Evolutionary conservation across 1,140 invertebrate species (phyloP).

Genomic region (Oncopodura yosiiana): DNA sequence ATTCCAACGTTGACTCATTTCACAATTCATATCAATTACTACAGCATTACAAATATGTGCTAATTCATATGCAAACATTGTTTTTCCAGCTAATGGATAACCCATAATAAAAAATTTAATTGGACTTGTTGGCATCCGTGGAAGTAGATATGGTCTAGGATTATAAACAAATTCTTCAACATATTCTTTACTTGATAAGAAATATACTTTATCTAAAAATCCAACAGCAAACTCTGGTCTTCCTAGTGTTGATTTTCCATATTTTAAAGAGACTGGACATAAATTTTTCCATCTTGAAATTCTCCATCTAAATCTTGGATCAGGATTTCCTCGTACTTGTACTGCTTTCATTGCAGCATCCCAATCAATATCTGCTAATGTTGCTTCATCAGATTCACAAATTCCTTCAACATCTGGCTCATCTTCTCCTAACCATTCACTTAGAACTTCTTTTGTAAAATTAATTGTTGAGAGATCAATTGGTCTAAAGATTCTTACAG

Average conservation of each 20-base stretch:
- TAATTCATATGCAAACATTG: slow-evolving; percentile 10
- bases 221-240: slow-evolving; percentile 22
- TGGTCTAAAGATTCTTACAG: slow-evolving; percentile 5
- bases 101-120: slow-evolving; percentile 28
- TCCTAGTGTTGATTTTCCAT: slow-evolving; percentile 22
- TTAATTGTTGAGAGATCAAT: neutral
- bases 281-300: slow-evolving; percentile 28
- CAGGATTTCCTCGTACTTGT: slow-evolving; percentile 3
- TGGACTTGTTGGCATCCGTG: slow-evolving; percentile 28
- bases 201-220: slow-evolving; percentile 27
- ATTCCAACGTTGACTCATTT: slow-evolving; percentile 11
- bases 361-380: slow-evolving; percentile 17
- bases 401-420: neutral
- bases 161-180: slow-evolving; percentile 20
- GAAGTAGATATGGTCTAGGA: slow-evolving; percentile 20
- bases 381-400: neutral
- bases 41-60: slow-evolving; percentile 6
- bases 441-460: neutral
- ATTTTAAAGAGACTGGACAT: slow-evolving; percentile 28
- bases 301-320: slow-evolving; percentile 18
- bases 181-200: slow-evolving; percentile 16
- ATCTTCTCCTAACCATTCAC: slow-evolving; percentile 1
- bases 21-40: slow-evolving; percentile 22
- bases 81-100: slow-evolving; percentile 28
- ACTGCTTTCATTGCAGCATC: slow-evolving; percentile 8